phyloP scores from a whole-genome alignment of 2,797 vertebrate species.

The Dallia pectoralis region DNA sequence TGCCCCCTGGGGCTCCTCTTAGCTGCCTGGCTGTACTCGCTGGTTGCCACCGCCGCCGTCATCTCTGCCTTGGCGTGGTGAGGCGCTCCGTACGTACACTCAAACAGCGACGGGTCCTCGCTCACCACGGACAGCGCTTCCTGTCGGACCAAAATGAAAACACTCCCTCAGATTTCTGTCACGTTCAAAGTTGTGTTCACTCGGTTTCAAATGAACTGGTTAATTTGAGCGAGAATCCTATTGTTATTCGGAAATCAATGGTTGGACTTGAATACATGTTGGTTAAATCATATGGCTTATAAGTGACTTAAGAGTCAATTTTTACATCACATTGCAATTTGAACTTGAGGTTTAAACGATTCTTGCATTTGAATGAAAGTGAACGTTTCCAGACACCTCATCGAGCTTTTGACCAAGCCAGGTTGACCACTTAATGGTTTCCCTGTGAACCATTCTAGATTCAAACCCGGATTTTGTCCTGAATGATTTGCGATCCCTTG shows the following conservation, averaged over 20 bases:
- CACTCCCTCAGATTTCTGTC: not conserved
- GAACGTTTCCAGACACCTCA: no score
- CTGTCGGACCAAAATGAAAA: slow-evolving; percentile 48
- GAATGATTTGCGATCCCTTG: not conserved
- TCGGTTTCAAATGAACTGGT: not conserved
- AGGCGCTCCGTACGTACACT: slow-evolving; percentile 83
- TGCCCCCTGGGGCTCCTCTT: slow-evolving; percentile 85
- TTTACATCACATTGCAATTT: no score
- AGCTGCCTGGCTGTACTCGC: slow-evolving; percentile 82
- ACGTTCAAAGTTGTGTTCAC: not conserved
- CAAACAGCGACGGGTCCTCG: slow-evolving; percentile 85
- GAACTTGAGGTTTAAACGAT: no score
- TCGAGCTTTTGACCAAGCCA: no score
- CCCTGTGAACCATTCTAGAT: no score
- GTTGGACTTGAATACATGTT: no score
- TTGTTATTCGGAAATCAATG: no score
- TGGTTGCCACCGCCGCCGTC: slow-evolving; percentile 83
- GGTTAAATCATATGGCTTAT: no score
- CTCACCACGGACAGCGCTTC: slow-evolving; percentile 88
- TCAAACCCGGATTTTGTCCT: not conserved
- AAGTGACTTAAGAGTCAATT: no score
- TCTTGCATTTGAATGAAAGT: no score
- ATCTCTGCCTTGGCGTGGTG: slow-evolving; percentile 82
- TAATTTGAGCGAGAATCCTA: not conserved
- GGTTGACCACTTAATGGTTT: no score